Conservation (phyloP, 2,113 vertebrate species). For the Clarias magur region DNA sequence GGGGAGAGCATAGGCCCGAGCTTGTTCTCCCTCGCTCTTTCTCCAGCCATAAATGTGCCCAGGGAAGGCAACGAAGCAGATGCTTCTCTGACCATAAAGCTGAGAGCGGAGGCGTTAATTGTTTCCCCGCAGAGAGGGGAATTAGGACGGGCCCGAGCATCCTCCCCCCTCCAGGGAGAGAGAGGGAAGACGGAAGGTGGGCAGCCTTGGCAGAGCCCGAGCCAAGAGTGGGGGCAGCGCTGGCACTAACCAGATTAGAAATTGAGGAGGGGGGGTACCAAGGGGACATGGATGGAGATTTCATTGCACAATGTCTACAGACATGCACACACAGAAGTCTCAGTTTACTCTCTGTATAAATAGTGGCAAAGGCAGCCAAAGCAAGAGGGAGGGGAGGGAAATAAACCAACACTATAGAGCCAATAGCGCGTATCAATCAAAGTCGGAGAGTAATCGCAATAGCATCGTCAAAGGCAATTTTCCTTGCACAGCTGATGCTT, state of each 20-base stretch:
- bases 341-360: slow-evolving; percentile 42
- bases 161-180: slow-evolving; percentile 47
- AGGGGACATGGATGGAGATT: slow-evolving; percentile 46
- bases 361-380: slow-evolving; percentile 3
- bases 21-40: slow-evolving; percentile 51
- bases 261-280: slow-evolving; percentile 35
- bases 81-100: slow-evolving; percentile 76
- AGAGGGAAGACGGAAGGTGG: slow-evolving; percentile 58
- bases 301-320: slow-evolving; percentile 56
- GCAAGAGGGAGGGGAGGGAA: neutral
- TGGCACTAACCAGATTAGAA: slow-evolving; percentile 55
- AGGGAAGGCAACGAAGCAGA: slow-evolving; percentile 69
- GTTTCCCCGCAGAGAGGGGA: slow-evolving; percentile 63
- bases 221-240: slow-evolving; percentile 63
- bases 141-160: slow-evolving; percentile 61
- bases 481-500: neutral
- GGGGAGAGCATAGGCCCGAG: slow-evolving; percentile 42
- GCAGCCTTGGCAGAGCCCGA: slow-evolving; percentile 62
- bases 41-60: slow-evolving; percentile 69
- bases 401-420: neutral
- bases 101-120: slow-evolving; percentile 69
- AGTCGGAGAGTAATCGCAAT: neutral
- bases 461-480: neutral
- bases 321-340: slow-evolving; percentile 36
- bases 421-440: slow-evolving; percentile 21